A percentile compares a stretch with the other conserved stretches of the same genome.
Conservation (phyloP, 2,888 invertebrate genomes). For the Tachina grossa region DNA sequence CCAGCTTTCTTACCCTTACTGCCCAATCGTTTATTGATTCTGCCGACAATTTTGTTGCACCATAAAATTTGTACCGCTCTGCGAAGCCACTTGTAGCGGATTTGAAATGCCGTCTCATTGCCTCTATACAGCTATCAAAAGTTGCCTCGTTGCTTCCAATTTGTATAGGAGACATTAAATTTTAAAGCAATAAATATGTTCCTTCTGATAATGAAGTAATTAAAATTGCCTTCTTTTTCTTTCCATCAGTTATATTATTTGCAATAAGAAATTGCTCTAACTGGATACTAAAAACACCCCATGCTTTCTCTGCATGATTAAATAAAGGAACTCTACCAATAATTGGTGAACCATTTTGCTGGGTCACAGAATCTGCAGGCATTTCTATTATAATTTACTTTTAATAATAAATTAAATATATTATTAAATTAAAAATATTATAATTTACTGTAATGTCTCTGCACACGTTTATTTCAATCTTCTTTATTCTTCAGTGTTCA, state of each 20-base stretch:
- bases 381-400: not conserved
- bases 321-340: conserved; percentile 6
- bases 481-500: not conserved
- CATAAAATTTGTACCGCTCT: no score
- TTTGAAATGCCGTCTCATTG: not conserved
- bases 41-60: no score
- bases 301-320: not conserved
- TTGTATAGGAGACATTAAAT: no score
- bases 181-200: not conserved
- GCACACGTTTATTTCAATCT: not conserved
- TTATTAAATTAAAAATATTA: no score
- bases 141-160: not conserved
- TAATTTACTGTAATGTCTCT: conserved; percentile 2
- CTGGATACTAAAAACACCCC: not conserved
- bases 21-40: no score
- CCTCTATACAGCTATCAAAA: not conserved
- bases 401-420: no score
- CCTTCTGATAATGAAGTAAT: not conserved
- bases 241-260: not conserved
- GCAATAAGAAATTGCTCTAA: not conserved
- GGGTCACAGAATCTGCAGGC: not conserved
- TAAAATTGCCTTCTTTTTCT: not conserved
- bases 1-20: no score
- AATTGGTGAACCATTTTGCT: not conserved
- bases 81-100: not conserved